phyloP scores from a whole-genome alignment of 1,140 invertebrate genomes.

The Lethocerus indicus region DNA sequence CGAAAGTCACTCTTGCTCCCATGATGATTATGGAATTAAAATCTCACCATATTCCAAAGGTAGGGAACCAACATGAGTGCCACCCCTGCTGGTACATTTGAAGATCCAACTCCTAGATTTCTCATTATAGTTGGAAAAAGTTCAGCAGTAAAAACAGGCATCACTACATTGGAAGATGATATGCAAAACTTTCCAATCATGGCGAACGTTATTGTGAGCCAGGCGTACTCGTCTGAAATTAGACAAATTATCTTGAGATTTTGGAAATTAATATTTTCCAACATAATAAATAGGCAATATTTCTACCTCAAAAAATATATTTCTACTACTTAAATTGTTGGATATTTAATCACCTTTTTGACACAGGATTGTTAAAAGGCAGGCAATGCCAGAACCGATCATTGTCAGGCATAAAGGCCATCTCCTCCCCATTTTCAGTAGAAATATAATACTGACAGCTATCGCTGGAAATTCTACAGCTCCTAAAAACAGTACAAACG shows the following conservation, averaged over 20 bases:
- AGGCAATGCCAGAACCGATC: constrained; percentile 41
- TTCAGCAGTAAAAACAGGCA: constrained; percentile 55
- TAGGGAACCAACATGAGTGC: constrained; percentile 51
- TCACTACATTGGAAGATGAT: constrained; percentile 46
- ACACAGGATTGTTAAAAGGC: constrained; percentile 32
- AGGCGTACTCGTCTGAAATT: neutral
- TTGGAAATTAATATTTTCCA: neutral
- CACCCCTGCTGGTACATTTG: constrained; percentile 48
- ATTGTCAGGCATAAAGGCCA: constrained; percentile 44
- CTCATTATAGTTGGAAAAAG: constrained; percentile 52
- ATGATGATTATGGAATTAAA: too few species aligned
- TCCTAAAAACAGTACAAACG: constrained; percentile 22
- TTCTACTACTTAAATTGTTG: neutral
- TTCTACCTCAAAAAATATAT: neutral
- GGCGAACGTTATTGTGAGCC: constrained; percentile 23
- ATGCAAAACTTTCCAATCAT: constrained; percentile 53
- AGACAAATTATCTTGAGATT: neutral
- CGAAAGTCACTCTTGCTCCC: too few species aligned
- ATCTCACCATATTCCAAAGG: constrained; percentile 44
- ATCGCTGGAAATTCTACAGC: constrained; percentile 53
- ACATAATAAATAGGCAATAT: neutral
- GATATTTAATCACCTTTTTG: neutral
- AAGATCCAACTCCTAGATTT: constrained; percentile 52
- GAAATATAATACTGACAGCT: constrained; percentile 46
- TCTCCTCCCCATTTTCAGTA: constrained; percentile 46